Conservation (phyloP, 2,797 vertebrate species). For the Stomatorhinus walkeri region DNA sequence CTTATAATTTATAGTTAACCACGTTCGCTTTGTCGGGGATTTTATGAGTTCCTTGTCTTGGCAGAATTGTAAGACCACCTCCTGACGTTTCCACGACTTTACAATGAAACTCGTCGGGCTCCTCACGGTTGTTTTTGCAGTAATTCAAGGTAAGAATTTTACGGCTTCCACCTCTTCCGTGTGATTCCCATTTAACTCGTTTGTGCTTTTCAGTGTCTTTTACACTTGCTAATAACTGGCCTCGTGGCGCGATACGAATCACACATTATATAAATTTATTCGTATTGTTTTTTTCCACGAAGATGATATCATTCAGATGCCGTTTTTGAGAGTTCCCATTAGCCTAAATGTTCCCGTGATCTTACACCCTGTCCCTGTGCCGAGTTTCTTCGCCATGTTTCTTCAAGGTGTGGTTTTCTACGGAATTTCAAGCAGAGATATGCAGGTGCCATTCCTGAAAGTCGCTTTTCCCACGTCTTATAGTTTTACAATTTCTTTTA, state of each 20-base stretch:
- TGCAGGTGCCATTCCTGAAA: slow-evolving; percentile 51
- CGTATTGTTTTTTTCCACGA: neutral
- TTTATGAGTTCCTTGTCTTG: neutral
- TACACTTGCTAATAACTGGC: neutral
- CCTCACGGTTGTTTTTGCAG: neutral
- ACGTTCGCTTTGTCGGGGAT: neutral
- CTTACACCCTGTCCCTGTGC: neutral
- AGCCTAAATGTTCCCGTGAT: neutral
- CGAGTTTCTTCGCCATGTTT: slow-evolving; percentile 35
- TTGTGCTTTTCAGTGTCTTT: neutral
- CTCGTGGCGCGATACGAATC: neutral
- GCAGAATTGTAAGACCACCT: neutral
- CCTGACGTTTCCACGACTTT: neutral
- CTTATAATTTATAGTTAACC: neutral
- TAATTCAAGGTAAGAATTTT: slow-evolving; percentile 9
- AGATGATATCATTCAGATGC: neutral
- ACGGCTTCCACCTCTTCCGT: neutral
- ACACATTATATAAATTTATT: neutral
- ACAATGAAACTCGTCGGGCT: neutral
- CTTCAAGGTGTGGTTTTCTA: slow-evolving; percentile 51
- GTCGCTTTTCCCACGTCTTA: neutral
- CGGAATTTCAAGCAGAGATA: slow-evolving; percentile 9
- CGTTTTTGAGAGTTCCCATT: neutral
- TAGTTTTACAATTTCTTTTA: neutral
- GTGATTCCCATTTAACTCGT: neutral